phyloP scores from a whole-genome alignment of 1,140 invertebrate genomes.

The Lepidurus couesii region DNA sequence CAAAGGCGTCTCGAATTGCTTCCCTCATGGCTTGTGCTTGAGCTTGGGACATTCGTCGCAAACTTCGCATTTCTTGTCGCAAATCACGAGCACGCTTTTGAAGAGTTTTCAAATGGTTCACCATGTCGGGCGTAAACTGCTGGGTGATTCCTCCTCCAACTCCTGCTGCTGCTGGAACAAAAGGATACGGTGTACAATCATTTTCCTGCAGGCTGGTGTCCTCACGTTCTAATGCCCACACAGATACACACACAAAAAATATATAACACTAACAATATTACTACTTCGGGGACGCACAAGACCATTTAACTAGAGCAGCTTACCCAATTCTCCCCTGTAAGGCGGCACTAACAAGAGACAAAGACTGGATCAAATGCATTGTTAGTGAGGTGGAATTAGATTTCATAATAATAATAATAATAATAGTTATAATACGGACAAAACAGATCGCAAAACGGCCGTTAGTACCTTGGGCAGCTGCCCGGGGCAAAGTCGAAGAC shows the following conservation, averaged over 20 bases:
- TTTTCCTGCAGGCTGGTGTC: conserved; percentile 26
- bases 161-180: neutral
- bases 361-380: neutral
- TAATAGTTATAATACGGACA: neutral
- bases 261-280: neutral
- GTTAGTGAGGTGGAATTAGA: neutral
- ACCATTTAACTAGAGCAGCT: neutral
- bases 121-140: conserved; percentile 74
- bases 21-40: conserved; percentile 85
- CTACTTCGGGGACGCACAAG: neutral
- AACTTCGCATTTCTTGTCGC: conserved; percentile 75
- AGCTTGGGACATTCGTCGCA: conserved; percentile 80
- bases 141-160: conserved; percentile 41
- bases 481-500: conserved; percentile 84
- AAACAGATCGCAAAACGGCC: neutral
- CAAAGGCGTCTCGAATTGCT: conserved; percentile 80
- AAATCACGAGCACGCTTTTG: conserved; percentile 87
- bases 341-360: conserved; percentile 15
- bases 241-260: conserved; percentile 5
- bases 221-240: conserved; percentile 14
- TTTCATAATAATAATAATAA: neutral
- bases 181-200: conserved; percentile 20
- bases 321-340: conserved; percentile 34
- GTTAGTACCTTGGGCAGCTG: conserved; percentile 81
- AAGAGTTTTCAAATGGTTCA: conserved; percentile 65